These are phyloP conservation scores for Tokudaia muenninki DNA, from an alignment of 2,797 vertebrate genomes.

Conservation along the genomic window DNA sequence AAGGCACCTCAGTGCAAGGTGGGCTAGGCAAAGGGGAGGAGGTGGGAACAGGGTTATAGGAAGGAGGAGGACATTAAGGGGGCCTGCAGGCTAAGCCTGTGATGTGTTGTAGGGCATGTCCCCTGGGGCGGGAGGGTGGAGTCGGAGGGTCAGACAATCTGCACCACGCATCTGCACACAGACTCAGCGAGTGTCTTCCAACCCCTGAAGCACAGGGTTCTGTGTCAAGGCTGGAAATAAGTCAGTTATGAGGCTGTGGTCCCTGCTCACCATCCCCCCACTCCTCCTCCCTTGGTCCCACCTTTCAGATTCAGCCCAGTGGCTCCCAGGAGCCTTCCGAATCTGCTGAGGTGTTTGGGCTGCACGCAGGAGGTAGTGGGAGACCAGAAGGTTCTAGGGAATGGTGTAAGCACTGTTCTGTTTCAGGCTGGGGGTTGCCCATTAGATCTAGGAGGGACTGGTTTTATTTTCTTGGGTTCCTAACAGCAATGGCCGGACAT, in stretches of 20 bases:
- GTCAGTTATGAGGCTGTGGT: fast-evolving
- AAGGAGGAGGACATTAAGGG: fast-evolving
- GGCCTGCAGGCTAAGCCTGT: background rate
- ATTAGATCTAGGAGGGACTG: background rate
- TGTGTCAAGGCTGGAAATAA: background rate
- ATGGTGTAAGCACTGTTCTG: background rate
- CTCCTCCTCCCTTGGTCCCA: background rate
- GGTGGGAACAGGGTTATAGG: background rate
- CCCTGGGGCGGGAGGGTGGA: background rate
- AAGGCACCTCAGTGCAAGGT: background rate
- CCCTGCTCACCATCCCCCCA: background rate
- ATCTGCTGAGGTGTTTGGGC: background rate
- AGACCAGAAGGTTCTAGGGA: background rate
- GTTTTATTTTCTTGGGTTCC: background rate
- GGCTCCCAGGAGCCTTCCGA: background rate
- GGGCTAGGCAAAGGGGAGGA: background rate
- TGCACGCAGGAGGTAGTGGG: background rate
- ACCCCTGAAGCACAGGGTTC: background rate
- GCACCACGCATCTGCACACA: fast-evolving
- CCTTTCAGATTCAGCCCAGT: background rate
- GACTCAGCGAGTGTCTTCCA: too few species aligned
- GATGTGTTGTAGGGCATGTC: fast-evolving
- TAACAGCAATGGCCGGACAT: too few species aligned
- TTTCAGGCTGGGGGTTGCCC: too few species aligned
- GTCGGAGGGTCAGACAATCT: too few species aligned